These are phyloP conservation scores for Tapirus indicus DNA, from an alignment of 2,797 vertebrate genomes.

Conservation along the genomic window DNA sequence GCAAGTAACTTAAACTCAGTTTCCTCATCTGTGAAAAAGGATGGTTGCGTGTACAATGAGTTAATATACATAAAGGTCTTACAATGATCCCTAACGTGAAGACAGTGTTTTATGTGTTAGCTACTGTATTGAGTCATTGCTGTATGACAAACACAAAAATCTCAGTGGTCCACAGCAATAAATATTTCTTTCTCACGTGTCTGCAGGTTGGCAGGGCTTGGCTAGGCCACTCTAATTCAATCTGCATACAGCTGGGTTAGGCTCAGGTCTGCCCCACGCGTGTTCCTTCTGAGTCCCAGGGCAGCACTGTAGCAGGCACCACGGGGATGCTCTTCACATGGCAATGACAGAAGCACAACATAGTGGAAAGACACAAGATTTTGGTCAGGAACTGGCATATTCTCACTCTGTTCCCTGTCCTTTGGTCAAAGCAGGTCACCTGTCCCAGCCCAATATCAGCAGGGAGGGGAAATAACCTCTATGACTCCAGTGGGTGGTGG, in stretches of 20 bases:
- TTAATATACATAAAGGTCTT: not conserved
- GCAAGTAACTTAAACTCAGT: not conserved
- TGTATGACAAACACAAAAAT: not conserved
- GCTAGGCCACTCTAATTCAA: not conserved
- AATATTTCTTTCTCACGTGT: not conserved
- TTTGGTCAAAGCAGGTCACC: not conserved
- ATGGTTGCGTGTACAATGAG: not conserved
- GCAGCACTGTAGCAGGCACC: not conserved
- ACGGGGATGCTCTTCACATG: too few relatives aligned
- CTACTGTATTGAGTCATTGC: not conserved
- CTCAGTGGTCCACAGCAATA: not conserved
- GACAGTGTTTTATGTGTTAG: not conserved
- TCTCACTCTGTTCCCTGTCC: not conserved
- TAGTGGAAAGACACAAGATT: not conserved
- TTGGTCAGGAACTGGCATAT: not conserved
- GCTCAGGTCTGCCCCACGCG: not conserved
- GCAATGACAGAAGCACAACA: not conserved
- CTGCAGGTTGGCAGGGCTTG: not conserved
- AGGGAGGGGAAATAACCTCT: not conserved
- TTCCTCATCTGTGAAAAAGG: not conserved
- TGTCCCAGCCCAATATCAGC: not conserved
- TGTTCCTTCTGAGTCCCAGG: not conserved
- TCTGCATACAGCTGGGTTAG: not conserved
- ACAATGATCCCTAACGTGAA: not conserved
- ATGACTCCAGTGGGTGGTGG: too few relatives aligned